These are phyloP conservation scores for Drosophila affinis DNA, from an alignment of 2,888 invertebrate genomes.

Conservation along the genomic window DNA sequence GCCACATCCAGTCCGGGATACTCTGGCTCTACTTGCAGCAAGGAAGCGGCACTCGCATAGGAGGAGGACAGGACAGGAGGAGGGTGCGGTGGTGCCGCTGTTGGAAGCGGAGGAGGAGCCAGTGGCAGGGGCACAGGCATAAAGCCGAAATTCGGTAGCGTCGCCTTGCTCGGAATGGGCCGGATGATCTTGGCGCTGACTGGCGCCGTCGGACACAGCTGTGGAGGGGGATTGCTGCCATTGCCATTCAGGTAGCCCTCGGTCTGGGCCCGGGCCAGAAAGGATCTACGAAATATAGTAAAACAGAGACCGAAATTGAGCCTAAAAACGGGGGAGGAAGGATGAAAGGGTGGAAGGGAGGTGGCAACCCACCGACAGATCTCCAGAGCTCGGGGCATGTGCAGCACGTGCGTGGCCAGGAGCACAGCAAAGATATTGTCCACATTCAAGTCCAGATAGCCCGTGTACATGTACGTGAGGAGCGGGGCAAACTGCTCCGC, in stretches of 20 bases:
- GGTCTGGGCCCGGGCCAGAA: slow-evolving; percentile 86
- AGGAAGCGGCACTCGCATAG: slow-evolving; percentile 1
- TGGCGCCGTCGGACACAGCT: slow-evolving; percentile 31
- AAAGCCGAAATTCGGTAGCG: slow-evolving; percentile 81
- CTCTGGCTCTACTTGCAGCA: slow-evolving; percentile 12
- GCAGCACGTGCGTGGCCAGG: slow-evolving; percentile 88
- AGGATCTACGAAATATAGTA: slow-evolving; percentile 82
- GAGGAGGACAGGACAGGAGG: slow-evolving; percentile 14
- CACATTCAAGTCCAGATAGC: slow-evolving; percentile 88
- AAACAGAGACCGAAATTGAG: slow-evolving; percentile 2
- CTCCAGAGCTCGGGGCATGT: slow-evolving; percentile 89
- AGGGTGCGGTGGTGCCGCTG: slow-evolving; percentile 13
- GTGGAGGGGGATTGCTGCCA: slow-evolving; percentile 44
- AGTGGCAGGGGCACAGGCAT: slow-evolving; percentile 67
- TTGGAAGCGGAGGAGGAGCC: slow-evolving; percentile 14
- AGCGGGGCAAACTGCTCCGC: slow-evolving; percentile 88
- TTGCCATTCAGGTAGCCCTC: slow-evolving; percentile 79
- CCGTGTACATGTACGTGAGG: slow-evolving; percentile 90
- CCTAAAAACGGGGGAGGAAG: neutral
- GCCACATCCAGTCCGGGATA: neutral
- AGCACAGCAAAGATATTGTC: slow-evolving; percentile 90
- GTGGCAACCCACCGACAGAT: slow-evolving; percentile 85
- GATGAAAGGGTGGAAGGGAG: neutral
- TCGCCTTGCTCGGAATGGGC: slow-evolving; percentile 85
- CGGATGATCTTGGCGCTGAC: slow-evolving; percentile 84